These are phyloP conservation scores for Carposina sasakii DNA, from an alignment of 1,140 invertebrate species.

Conservation along the genomic window DNA sequence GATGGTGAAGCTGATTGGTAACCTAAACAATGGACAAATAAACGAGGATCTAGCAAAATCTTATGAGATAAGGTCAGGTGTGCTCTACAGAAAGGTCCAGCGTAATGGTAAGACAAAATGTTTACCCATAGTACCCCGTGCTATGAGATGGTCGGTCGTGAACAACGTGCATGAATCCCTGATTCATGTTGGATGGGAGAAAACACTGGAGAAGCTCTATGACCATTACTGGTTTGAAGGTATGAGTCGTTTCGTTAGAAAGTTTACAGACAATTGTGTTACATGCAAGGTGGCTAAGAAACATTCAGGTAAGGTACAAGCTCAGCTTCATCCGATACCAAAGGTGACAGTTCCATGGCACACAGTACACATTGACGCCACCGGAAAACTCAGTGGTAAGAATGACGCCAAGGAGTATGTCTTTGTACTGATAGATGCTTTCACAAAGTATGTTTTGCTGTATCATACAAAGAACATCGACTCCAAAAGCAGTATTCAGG, in stretches of 20 bases:
- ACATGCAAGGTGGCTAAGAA: constrained; percentile 28
- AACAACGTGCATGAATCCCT: too few species aligned
- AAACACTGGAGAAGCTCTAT: constrained; percentile 6
- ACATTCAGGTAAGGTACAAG: constrained; percentile 15
- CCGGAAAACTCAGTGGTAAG: constrained; percentile 19
- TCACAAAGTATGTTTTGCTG: constrained; percentile 26
- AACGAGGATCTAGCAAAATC: not conserved
- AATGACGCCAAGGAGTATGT: constrained; percentile 20
- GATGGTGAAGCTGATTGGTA: not conserved
- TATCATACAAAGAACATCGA: constrained; percentile 8
- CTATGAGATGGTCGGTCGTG: constrained; percentile 28
- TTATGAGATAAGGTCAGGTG: not conserved
- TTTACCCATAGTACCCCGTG: constrained; percentile 31
- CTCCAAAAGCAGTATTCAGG: not conserved
- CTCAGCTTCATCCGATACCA: not conserved
- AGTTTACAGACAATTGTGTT: constrained; percentile 19
- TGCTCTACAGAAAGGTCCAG: not conserved
- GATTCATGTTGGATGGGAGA: constrained; percentile 8
- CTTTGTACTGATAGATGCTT: constrained; percentile 22
- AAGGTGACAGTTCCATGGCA: not conserved
- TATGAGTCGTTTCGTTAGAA: not conserved
- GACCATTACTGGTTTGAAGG: constrained; percentile 1
- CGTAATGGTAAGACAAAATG: constrained; percentile 5
- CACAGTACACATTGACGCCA: constrained; percentile 3
- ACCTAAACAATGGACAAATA: not conserved